These are phyloP conservation scores for Oncorhynchus kisutch DNA, from an alignment of 2,113 vertebrate genomes.

Conservation along the genomic window DNA sequence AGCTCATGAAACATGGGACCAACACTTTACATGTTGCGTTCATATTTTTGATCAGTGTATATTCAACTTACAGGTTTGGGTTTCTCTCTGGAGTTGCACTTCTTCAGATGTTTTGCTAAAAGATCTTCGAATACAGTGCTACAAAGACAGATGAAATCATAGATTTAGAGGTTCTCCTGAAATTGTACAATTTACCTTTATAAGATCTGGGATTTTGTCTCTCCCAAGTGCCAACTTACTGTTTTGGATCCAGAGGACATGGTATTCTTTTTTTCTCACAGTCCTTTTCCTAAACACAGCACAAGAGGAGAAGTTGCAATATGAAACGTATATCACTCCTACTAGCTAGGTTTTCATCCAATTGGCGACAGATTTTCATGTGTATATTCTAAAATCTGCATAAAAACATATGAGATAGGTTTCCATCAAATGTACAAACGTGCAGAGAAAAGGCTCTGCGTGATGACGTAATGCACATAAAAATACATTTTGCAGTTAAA, in stretches of 20 bases:
- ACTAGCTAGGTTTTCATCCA: not conserved
- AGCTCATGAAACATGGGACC: too few relatives aligned
- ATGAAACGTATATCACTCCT: not conserved
- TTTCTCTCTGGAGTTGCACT: constrained; percentile 83
- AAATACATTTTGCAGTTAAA: too few relatives aligned
- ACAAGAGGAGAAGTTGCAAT: constrained; percentile 72
- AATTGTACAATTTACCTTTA: not conserved
- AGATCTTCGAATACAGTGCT: constrained; percentile 84
- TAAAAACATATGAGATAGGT: too few relatives aligned
- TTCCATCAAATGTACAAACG: too few relatives aligned
- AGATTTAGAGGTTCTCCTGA: not conserved
- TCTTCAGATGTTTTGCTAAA: constrained; percentile 81
- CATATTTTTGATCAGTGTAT: not conserved
- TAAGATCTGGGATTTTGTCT: not conserved
- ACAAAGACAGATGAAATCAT: constrained; percentile 1
- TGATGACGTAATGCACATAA: too few relatives aligned
- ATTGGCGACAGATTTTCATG: too few relatives aligned
- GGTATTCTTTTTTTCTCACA: constrained; percentile 74
- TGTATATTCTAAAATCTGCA: too few relatives aligned
- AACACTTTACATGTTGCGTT: not conserved
- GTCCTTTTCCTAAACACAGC: constrained; percentile 64
- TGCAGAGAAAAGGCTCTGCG: too few relatives aligned
- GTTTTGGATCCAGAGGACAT: constrained; percentile 82
- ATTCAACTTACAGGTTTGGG: constrained; percentile 79
- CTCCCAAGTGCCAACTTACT: constrained; percentile 27